phyloP scores from a whole-genome alignment of 2,113 vertebrate genomes.

The Toxostoma redivivum region DNA sequence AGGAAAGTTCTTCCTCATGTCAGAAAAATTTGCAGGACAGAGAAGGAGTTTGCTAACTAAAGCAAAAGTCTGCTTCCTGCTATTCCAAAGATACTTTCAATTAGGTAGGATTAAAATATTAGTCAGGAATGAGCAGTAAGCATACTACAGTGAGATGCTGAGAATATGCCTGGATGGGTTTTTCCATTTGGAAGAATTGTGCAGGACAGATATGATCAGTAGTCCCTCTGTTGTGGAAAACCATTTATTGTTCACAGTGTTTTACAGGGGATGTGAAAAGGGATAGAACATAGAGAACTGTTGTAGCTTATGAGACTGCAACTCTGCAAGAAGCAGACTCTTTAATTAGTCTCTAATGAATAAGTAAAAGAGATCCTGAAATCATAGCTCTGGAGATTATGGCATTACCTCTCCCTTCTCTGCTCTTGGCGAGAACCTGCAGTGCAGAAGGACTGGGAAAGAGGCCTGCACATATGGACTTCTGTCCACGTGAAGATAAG shows the following conservation, averaged over 20 bases:
- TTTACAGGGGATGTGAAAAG: not conserved
- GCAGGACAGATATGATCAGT: not conserved
- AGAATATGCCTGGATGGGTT: not conserved
- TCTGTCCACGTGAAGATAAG: not conserved
- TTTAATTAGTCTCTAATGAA: not conserved
- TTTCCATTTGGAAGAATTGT: not conserved
- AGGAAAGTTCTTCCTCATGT: not conserved
- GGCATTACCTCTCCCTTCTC: not conserved
- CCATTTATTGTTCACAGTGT: not conserved
- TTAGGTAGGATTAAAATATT: not conserved
- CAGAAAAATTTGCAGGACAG: not conserved
- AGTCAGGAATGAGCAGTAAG: not conserved
- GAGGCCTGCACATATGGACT: not conserved
- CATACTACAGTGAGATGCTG: not conserved
- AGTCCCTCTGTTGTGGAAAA: not conserved
- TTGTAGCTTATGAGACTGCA: not conserved
- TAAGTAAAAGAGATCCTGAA: not conserved
- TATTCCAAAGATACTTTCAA: not conserved
- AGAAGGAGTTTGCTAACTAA: not conserved
- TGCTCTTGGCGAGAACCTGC: not conserved
- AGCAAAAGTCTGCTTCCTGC: not conserved
- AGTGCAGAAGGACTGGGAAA: not conserved
- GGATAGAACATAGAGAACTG: not conserved
- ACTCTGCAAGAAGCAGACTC: not conserved
- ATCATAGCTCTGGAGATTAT: not conserved